Conservation (phyloP, 2,797 vertebrate species). For the Bovichtus diacanthus region DNA sequence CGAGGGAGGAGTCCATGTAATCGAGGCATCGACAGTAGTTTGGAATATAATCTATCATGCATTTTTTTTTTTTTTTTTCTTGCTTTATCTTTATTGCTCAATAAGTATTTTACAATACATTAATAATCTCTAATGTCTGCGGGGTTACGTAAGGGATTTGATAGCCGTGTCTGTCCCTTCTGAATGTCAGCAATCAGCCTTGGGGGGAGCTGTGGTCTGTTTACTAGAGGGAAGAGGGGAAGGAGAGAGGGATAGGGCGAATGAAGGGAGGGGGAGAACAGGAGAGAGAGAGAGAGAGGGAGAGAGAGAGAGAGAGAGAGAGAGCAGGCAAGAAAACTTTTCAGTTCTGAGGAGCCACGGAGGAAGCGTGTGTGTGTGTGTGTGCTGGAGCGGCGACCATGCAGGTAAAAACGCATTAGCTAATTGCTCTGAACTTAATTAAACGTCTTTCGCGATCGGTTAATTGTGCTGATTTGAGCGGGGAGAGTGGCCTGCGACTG, state of each 20-base stretch:
- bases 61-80: not conserved
- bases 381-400: slow-evolving; percentile 86
- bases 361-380: slow-evolving; percentile 83
- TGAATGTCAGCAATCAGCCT: slow-evolving; percentile 87
- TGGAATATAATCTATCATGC: not conserved
- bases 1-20: slow-evolving; percentile 10
- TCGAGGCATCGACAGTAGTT: slow-evolving; percentile 8
- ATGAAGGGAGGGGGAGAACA: slow-evolving; percentile 75
- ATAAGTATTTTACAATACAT: slow-evolving; percentile 26
- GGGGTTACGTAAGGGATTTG: slow-evolving; percentile 78
- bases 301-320: slow-evolving; percentile 58
- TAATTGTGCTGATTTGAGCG: slow-evolving; percentile 69
- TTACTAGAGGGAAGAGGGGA: slow-evolving; percentile 85
- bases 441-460: slow-evolving; percentile 78
- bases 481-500: slow-evolving; percentile 63
- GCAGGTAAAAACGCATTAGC: slow-evolving; percentile 87
- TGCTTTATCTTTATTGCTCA: not conserved
- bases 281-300: slow-evolving; percentile 73
- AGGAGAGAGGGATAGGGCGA: slow-evolving; percentile 78
- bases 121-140: slow-evolving; percentile 61
- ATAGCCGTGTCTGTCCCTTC: slow-evolving; percentile 69
- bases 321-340: slow-evolving; percentile 86
- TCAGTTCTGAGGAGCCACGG: slow-evolving; percentile 84
- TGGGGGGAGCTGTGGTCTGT: slow-evolving; percentile 89
- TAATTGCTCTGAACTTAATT: slow-evolving; percentile 88